Evolutionary conservation across 2,113 vertebrate species (phyloP).

Genomic region (Myanophis thanlyinensis): DNA sequence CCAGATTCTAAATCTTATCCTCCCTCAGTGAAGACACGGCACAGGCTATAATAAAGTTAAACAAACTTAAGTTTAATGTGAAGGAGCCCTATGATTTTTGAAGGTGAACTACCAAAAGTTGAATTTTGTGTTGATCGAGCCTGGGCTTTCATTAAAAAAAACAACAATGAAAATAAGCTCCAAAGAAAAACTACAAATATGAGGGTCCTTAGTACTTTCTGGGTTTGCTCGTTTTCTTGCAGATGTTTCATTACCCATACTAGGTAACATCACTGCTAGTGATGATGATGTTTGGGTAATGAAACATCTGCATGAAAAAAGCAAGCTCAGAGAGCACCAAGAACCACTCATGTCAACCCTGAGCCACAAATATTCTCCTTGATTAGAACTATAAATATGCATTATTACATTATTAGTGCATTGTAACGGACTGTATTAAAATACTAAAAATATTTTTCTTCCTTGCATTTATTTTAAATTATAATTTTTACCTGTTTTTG

Average conservation of each 20-base stretch:
- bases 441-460: not conserved
- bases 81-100: not conserved
- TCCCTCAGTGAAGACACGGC: not conserved
- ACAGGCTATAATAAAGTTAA: not conserved
- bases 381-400: not conserved
- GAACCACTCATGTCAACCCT: too few relatives aligned
- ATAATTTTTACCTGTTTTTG: constrained; percentile 76
- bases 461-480: not conserved
- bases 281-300: too few relatives aligned
- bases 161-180: not conserved
- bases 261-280: too few relatives aligned
- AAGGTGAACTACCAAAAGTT: not conserved
- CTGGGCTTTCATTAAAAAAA: not conserved
- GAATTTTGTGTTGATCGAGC: not conserved
- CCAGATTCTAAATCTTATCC: not conserved
- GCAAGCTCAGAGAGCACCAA: too few relatives aligned
- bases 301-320: too few relatives aligned
- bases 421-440: not conserved
- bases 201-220: too few relatives aligned
- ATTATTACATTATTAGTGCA: not conserved
- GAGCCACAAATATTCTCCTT: too few relatives aligned
- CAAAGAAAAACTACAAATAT: not conserved
- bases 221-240: too few relatives aligned
- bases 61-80: not conserved
- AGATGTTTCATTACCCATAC: too few relatives aligned